phyloP scores from a whole-genome alignment of 2,113 vertebrate species.

The Zingel zingel region DNA sequence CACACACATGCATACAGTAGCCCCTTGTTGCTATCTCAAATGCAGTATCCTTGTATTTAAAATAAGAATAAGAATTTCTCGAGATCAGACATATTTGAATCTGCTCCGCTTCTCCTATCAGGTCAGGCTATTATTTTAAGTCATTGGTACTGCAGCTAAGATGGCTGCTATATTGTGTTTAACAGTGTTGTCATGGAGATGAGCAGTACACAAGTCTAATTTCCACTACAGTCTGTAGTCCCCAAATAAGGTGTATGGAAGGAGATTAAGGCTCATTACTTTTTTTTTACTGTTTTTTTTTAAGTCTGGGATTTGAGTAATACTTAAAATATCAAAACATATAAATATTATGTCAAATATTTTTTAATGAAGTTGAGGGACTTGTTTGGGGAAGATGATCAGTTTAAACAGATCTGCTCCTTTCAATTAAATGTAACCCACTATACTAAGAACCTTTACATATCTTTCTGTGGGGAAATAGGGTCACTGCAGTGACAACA shows the following conservation, averaged over 20 bases:
- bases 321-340: too few relatives aligned
- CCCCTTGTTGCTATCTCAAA: neutral
- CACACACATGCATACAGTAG: neutral
- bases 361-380: too few relatives aligned
- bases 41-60: neutral
- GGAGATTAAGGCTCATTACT: neutral
- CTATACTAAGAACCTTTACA: neutral
- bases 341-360: too few relatives aligned
- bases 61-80: neutral
- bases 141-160: constrained; percentile 2
- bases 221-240: neutral
- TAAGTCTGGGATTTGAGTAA: neutral
- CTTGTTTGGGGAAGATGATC: neutral
- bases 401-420: neutral
- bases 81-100: neutral
- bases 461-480: neutral
- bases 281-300: too few relatives aligned
- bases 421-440: neutral
- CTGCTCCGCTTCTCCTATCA: neutral
- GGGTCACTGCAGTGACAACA: too few relatives aligned
- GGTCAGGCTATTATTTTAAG: neutral
- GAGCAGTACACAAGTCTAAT: neutral
- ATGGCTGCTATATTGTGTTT: constrained; percentile 11
- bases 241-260: neutral
- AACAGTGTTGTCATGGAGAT: constrained; percentile 3